Conservation (phyloP, 2,797 vertebrate genomes). For the Peromyscus melanophrys region DNA sequence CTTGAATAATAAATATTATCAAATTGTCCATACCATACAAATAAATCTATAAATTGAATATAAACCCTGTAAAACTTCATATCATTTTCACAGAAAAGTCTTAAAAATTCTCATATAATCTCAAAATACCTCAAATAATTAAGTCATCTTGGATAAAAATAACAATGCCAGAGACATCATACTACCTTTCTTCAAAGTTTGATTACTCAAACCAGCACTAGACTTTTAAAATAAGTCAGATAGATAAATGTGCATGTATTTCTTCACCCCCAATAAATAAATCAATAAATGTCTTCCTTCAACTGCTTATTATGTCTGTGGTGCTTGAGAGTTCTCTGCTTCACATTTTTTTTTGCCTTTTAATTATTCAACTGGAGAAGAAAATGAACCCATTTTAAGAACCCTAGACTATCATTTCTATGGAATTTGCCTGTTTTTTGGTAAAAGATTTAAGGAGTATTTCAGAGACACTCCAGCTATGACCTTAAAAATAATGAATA, state of each 20-base stretch:
- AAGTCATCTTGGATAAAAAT: not conserved
- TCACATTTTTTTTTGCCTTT: not conserved
- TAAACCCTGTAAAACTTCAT: not conserved
- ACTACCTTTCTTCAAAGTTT: not conserved
- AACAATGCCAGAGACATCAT: not conserved
- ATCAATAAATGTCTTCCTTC: not conserved
- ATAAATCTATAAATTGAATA: not conserved
- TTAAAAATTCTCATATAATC: not conserved
- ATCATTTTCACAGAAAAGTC: not conserved
- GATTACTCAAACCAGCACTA: not conserved
- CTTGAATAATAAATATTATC: not conserved
- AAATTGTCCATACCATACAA: not conserved
- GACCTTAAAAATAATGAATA: slow-evolving; percentile 8
- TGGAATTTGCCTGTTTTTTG: not conserved
- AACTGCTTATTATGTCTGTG: not conserved
- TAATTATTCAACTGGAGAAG: not conserved
- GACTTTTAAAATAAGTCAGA: not conserved
- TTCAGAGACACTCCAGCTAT: not conserved
- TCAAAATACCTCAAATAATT: not conserved
- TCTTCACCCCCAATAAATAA: not conserved
- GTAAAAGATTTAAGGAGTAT: not conserved
- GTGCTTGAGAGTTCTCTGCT: not conserved
- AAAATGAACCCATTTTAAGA: not conserved
- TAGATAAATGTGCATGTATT: not conserved
- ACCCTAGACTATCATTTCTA: not conserved